Conservation (phyloP, 2,113 vertebrate species). For the western clawed frog (Xenopus tropicalis) region DNA sequence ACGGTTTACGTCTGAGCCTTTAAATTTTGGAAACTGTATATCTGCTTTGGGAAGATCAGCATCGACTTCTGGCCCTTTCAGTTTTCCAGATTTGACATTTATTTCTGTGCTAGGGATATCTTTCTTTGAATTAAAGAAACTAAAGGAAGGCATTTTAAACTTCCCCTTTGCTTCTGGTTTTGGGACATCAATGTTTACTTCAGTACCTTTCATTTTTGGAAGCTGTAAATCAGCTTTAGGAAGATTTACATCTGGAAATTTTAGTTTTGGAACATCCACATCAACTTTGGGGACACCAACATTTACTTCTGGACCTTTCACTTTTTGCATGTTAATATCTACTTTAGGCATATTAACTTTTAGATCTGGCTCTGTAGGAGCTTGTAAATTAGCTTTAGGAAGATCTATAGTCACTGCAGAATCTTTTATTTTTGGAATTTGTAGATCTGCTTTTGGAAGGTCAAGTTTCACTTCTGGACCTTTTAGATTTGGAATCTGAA, state of each 20-base stretch:
- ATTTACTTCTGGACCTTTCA: background rate
- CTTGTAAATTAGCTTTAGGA: slow-evolving; percentile 12
- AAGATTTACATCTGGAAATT: slow-evolving; percentile 18
- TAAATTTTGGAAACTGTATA: slow-evolving; percentile 11
- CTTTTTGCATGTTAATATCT: background rate
- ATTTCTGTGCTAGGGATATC: slow-evolving; percentile 6
- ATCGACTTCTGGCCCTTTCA: slow-evolving; percentile 9
- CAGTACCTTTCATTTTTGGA: background rate
- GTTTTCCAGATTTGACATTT: background rate
- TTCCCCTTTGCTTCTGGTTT: slow-evolving; percentile 30
- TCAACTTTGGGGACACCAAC: slow-evolving; percentile 5
- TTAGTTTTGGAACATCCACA: slow-evolving; percentile 15
- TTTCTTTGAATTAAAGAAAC: slow-evolving; percentile 13
- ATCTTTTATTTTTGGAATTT: slow-evolving; percentile 10
- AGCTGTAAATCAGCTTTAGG: slow-evolving; percentile 1
- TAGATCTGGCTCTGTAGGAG: background rate
- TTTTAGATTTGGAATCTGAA: slow-evolving; percentile 15
- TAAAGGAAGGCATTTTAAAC: slow-evolving; percentile 39
- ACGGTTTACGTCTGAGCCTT: slow-evolving; percentile 8
- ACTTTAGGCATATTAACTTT: background rate
- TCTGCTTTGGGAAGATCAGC: background rate
- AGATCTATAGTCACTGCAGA: slow-evolving; percentile 15
- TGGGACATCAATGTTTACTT: slow-evolving; percentile 29
- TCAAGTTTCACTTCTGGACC: slow-evolving; percentile 17
- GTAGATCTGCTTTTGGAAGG: slow-evolving; percentile 20